Conservation (phyloP, 2,113 vertebrate genomes). For the Ploceus nigricollis region DNA sequence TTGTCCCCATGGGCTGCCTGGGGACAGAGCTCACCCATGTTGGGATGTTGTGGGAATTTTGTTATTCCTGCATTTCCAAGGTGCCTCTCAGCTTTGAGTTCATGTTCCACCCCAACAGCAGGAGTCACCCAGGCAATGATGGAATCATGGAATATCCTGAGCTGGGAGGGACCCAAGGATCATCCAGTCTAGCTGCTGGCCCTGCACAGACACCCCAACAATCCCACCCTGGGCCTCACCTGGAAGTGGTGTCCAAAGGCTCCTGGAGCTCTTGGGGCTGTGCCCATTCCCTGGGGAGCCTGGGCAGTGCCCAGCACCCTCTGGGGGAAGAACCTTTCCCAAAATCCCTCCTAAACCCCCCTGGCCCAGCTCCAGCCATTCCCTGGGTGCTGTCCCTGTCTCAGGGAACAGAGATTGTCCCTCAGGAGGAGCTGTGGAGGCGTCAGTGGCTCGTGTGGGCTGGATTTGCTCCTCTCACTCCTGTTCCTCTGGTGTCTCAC, state of each 20-base stretch:
- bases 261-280: neutral
- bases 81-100: neutral
- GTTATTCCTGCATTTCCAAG: fast-evolving
- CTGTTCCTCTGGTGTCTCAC: neutral
- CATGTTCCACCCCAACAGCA: fast-evolving
- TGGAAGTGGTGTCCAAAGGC: fast-evolving
- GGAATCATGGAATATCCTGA: neutral
- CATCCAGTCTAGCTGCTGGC: neutral
- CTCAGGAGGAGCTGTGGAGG: neutral
- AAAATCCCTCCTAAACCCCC: fast-evolving
- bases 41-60: neutral
- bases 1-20: fast-evolving
- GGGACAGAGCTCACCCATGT: neutral
- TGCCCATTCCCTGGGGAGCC: neutral
- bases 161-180: neutral
- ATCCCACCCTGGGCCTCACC: neutral
- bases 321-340: neutral
- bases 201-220: neutral
- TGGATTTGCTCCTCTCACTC: neutral
- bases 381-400: neutral
- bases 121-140: fast-evolving
- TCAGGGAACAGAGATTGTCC: neutral
- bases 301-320: neutral
- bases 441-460: fast-evolving
- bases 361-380: fast-evolving